Percentiles rank a stretch among this genome's conserved stretches.
Evolutionary conservation across 64 coral and sea anemone genomes (phyloP).

Genomic region (Stylophora pistillata): DNA sequence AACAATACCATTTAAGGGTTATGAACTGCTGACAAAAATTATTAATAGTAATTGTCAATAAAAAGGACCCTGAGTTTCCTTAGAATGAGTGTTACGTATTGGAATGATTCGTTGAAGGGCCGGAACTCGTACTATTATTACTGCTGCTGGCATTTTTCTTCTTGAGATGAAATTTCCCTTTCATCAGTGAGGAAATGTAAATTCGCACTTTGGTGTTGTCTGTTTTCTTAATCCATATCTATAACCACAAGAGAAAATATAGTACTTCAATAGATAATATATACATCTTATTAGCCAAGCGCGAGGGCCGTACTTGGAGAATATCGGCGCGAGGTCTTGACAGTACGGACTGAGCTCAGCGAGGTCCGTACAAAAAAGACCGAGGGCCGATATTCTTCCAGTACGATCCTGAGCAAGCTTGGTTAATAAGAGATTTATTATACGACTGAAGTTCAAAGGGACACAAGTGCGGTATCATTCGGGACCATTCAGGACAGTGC

Average conservation of each 20-base stretch:
- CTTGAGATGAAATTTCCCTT: constrained; percentile 88
- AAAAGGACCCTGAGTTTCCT: background rate
- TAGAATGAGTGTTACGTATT: constrained; percentile 1
- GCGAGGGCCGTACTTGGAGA: too few relatives aligned
- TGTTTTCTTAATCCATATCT: constrained; percentile 94
- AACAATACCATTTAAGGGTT: background rate
- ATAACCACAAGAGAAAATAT: background rate
- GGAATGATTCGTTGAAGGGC: constrained; percentile 4
- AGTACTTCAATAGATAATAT: background rate
- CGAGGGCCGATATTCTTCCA: too few relatives aligned
- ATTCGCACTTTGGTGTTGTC: constrained; percentile 93
- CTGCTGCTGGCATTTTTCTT: constrained; percentile 70
- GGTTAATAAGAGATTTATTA: too few relatives aligned
- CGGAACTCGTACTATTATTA: background rate
- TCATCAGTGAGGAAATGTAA: constrained; percentile 77
- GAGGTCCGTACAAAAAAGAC: too few relatives aligned
- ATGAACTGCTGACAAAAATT: background rate
- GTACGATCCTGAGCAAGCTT: too few relatives aligned
- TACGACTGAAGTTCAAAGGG: too few relatives aligned
- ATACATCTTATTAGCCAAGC: too few relatives aligned
- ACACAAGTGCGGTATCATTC: too few relatives aligned
- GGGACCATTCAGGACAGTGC: too few relatives aligned
- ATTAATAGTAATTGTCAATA: background rate
- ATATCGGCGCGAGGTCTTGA: too few relatives aligned
- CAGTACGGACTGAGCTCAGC: too few relatives aligned